Evolutionary conservation across 1,140 invertebrate genomes (phyloP).

Genomic region (Nebria ingens): DNA sequence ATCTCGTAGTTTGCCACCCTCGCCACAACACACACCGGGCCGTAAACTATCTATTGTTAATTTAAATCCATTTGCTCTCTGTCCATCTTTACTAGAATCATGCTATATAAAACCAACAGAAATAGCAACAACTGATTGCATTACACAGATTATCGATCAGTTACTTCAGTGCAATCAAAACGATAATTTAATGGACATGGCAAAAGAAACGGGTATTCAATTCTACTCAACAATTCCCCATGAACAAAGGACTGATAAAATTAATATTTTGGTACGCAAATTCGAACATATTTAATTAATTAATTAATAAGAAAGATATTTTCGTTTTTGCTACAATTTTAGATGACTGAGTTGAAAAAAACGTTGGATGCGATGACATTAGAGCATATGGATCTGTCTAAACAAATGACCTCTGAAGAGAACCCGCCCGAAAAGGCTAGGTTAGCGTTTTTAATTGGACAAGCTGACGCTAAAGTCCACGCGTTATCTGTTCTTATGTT

Average conservation of each 20-base stretch:
- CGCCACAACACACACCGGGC: slow-evolving; percentile 55
- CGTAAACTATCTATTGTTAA: slow-evolving; percentile 40
- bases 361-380: slow-evolving; percentile 53
- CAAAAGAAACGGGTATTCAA: slow-evolving; percentile 66
- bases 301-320: slow-evolving; percentile 5
- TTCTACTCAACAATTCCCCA: slow-evolving; percentile 54
- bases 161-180: slow-evolving; percentile 48
- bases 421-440: slow-evolving; percentile 43
- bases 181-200: slow-evolving; percentile 65
- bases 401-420: slow-evolving; percentile 36
- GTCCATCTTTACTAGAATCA: slow-evolving; percentile 35
- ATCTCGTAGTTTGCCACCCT: slow-evolving; percentile 65
- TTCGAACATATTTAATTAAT: too few species aligned
- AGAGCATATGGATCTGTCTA: slow-evolving; percentile 37
- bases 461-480: slow-evolving; percentile 65
- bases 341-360: slow-evolving; percentile 65
- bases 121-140: slow-evolving; percentile 31
- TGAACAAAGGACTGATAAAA: slow-evolving; percentile 49
- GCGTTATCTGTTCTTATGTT: slow-evolving; percentile 72
- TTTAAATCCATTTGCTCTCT: slow-evolving; percentile 38
- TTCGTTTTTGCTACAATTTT: slow-evolving; percentile 23
- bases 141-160: slow-evolving; percentile 32
- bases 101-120: slow-evolving; percentile 24
- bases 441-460: slow-evolving; percentile 41
- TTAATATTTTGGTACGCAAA: slow-evolving; percentile 55